Evolutionary conservation across 1,140 invertebrate genomes (phyloP), one percentile per base, ranked within the genome.

Genomic region (Drosophila carrolli): DNA sequence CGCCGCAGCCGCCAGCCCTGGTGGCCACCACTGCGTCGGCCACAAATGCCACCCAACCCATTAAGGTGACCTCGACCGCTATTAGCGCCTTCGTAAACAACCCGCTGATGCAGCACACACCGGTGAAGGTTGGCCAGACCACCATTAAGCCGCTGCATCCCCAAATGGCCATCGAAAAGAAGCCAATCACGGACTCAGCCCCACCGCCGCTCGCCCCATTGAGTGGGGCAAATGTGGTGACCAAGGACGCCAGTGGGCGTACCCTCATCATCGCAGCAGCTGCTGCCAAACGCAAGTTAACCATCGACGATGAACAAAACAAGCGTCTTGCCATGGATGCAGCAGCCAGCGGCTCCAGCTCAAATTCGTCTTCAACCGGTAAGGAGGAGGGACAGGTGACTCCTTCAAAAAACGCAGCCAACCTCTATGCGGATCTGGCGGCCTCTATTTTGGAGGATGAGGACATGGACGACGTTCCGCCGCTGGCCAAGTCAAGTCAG

Each of bases 371-470:
- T 1, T 46, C 88, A 2, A 91, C 76, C 0, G 93, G 93, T 38
- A 89, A 85, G 43, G 89, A 91, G 4, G 91, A 92, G 19, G 11
- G 72, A 0, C 81, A 78, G 37, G 70, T 94, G 3, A 94, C 94
- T 2, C 95, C 95, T 0, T 96, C 95, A 0, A 95, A 95, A 2
- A 95, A 95, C n/a, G 95, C 95, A 0, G 95, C 95, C 0, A 96
- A 96, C 91, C 88, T 96, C 9, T 96, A 95, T 79, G 95, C 95
- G 0, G 95, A 95, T 51, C 92, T 96, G 23, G 95, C 95, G 0
- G 95, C 95, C 0, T 95, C 95, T 70, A 95, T 95, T 56, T 92
- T 96, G n/a, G 95, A 95, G 66, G 95, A 96, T 75, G 95, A 96
- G 77, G 95, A 95, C 59, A 65, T 95, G 40, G 94, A 95, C 44